These are phyloP conservation scores for Tetramorium parvispinum DNA, from an alignment of 1,140 invertebrate genomes.

Conservation along the genomic window DNA sequence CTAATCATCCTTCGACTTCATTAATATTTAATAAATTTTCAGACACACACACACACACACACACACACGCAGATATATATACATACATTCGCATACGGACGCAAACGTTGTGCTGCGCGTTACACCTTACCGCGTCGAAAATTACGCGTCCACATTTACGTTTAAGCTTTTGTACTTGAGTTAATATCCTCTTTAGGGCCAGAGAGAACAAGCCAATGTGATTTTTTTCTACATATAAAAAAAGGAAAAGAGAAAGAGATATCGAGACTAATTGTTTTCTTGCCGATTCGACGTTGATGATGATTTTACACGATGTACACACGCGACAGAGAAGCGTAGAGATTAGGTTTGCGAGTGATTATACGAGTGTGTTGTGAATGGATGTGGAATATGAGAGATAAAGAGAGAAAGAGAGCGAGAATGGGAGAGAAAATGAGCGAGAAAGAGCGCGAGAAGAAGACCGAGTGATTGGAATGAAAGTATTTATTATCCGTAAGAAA, in stretches of 20 bases:
- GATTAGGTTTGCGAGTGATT: constrained; percentile 51
- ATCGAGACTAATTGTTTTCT: constrained; percentile 39
- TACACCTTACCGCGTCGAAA: constrained; percentile 25
- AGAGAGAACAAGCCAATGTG: constrained; percentile 41
- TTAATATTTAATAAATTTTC: constrained; percentile 62
- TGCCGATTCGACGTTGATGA: constrained; percentile 15
- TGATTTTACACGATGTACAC: constrained; percentile 23
- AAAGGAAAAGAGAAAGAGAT: constrained; percentile 27
- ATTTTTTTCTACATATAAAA: constrained; percentile 49
- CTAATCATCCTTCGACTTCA: constrained; percentile 78
- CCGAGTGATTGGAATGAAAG: constrained; percentile 34
- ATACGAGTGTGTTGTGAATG: neutral
- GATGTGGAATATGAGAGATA: neutral
- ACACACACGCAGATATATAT: neutral
- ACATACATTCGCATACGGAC: constrained; percentile 6
- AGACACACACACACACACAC: neutral
- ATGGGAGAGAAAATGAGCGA: neutral
- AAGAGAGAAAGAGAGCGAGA: neutral
- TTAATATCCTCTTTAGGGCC: constrained; percentile 37
- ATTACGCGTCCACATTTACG: constrained; percentile 32
- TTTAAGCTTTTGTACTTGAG: constrained; percentile 62
- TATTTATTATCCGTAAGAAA: constrained; percentile 56
- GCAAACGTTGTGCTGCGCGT: neutral
- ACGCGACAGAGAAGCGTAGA: constrained; percentile 1
- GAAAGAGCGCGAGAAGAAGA: neutral